These are phyloP conservation scores for Spatulosminthurus flaviceps DNA, from an alignment of 2,888 invertebrate species.

Conservation along the genomic window DNA sequence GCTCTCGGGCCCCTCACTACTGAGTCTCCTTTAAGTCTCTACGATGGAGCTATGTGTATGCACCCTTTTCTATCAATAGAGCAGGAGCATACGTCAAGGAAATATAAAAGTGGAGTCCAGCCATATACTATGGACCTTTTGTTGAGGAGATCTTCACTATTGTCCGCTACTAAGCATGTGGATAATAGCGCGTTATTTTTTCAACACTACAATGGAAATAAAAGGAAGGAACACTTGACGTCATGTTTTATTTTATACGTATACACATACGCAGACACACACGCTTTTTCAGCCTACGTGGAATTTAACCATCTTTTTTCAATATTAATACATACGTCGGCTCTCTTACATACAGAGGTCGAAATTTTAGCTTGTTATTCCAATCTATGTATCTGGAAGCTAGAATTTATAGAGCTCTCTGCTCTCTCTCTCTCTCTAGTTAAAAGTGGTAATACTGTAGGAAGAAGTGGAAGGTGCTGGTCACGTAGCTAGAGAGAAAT, in stretches of 20 bases:
- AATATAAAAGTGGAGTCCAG: neutral
- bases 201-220: neutral
- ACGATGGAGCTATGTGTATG: too few species aligned
- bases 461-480: neutral
- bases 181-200: slow-evolving; percentile 12
- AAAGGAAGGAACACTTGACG: slow-evolving; percentile 22
- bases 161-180: slow-evolving; percentile 16
- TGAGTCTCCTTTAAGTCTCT: too few species aligned
- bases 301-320: slow-evolving; percentile 28
- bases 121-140: neutral
- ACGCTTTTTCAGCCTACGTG: slow-evolving; percentile 21
- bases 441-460: too few species aligned
- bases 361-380: too few species aligned
- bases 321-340: too few species aligned
- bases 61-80: neutral
- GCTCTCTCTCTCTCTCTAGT: too few species aligned
- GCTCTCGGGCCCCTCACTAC: too few species aligned
- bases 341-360: too few species aligned
- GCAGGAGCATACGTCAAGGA: neutral
- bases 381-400: too few species aligned
- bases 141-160: neutral
- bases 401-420: too few species aligned
- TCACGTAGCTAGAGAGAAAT: too few species aligned
- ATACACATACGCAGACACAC: neutral
- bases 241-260: slow-evolving; percentile 5